Base-by-base conservation (phyloP, 2,797 vertebrate species). In the Kryptopterus vitreolus region DNA sequence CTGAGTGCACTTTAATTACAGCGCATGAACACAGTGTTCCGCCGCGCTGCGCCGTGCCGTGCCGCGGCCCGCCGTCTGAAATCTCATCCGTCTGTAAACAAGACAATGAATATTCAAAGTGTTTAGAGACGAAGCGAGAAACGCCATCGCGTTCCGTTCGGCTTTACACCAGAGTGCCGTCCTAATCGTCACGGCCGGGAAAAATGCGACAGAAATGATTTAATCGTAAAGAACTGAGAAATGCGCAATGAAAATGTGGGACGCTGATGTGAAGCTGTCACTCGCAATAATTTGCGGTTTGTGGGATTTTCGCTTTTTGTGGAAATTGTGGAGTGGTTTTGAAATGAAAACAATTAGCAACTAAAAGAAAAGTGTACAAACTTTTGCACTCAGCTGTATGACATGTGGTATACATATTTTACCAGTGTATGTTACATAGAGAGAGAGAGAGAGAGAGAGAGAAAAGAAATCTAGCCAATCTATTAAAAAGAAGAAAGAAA, bases 21-120 rank as follows among this genome's bases (percentile, higher is more conserved):
- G 66, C 66, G 26, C 22, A 66, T 46, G 43, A 24, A 50, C 66
- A 69, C 66, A 13, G 11, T 69, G 24, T 69, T 50, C 15, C 43
- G 18, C 66, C 50, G 24, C 3, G 15, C 29, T 24, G 46, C 8
- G 6, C 18, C 26, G 15, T 43, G 18, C 46, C 65, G 46, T 2
- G n/a, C 29, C 43, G 46, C 8, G 6, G 26, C 26, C 24, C 66
- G 18, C 46, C 65, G 46, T 2, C 6, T 16, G 24, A 46, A 24
- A 48, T 24, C 20, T 48, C 33, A 38, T 65, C 33, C n/a, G 62
- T 12, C 33, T 38, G 33, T 22, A n/a, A 65, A 65, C 10, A 5
- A 65, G 20, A 48, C 38, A 68, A 68, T 68, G 38, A 48, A 68
- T 68, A 48, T 48, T 68, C 9, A 65, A n/a, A 65, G 35, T 11